Base-by-base conservation (phyloP, 2,113 vertebrate species). In the Benitochromis conjunctus region DNA sequence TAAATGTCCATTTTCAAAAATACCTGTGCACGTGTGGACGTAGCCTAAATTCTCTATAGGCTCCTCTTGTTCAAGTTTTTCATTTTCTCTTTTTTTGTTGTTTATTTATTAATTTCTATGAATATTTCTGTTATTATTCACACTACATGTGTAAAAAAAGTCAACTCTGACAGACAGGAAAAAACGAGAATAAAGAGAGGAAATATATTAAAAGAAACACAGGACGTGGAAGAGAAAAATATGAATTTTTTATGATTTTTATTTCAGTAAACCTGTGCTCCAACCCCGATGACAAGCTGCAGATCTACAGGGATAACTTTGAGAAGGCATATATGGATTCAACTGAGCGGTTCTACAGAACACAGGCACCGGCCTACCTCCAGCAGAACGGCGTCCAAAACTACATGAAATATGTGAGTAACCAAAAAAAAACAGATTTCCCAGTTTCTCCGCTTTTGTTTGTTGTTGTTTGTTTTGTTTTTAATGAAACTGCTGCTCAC, bases 341-440 rank as follows among this genome's bases (percentile, higher is more conserved):
- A 55, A 99, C 99, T 11, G 99, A 99, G 96, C 97, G 98, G 94
- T 99, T 99, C 96, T 99, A 99, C 96, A 97, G 98, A 95, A 99
- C 99, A 48, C 99, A 99, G 86, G 99, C 99, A 19, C 99, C 99
- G 7, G 98, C 98, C 7, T 99, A 99, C 95, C 97, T 99, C 54
- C 99, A 99, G 81, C 99, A 99, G 94, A 99, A 99, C 0, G 99
- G 99, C 84, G 99, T 99, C 87, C 98, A 99, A 93, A 99, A 99
- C 96, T 99, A 99, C 95, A 99, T 99, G 99, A 99, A 99, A 99
- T 99, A 99, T 96, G 99, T 99, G 97, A 97, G 98, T 88, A 9
- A 56, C 3, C 26, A 26, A 31, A 16, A 31, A 9, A 76, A 51
- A 51, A 31, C 43, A 0, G 26, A 31, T 51, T 19, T 51, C 14